Evolutionary conservation across 2,113 vertebrate species (phyloP).

Genomic region (Takifugu bimaculatus): DNA sequence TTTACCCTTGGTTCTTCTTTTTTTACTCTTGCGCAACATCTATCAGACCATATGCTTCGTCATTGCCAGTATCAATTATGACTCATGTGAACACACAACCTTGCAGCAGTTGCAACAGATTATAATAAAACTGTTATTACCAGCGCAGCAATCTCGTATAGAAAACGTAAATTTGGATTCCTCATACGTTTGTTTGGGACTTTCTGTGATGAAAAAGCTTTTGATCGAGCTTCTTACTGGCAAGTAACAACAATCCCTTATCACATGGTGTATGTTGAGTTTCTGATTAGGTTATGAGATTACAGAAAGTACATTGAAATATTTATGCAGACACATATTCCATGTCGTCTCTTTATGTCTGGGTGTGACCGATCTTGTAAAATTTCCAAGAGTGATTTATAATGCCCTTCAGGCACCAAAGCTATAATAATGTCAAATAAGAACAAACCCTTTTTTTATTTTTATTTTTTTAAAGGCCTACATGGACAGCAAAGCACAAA

Average conservation of each 20-base stretch:
- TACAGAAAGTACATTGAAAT: not conserved
- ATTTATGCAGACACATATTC: not conserved
- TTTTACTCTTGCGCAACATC: conserved; percentile 33
- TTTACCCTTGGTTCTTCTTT: conserved; percentile 1
- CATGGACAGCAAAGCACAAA: conserved; percentile 9
- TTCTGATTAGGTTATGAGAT: not conserved
- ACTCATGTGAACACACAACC: conserved; percentile 42
- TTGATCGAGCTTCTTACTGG: too few species aligned
- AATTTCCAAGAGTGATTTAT: conserved; percentile 11
- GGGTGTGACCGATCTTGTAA: conserved; percentile 13
- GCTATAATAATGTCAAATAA: too few species aligned
- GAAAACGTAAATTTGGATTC: not conserved
- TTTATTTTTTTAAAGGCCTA: not conserved
- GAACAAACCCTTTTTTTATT: too few species aligned
- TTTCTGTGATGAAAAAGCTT: not conserved
- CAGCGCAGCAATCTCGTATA: not conserved
- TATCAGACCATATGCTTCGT: conserved; percentile 7
- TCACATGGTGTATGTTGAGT: too few species aligned
- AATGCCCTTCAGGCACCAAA: not conserved
- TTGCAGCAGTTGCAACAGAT: conserved; percentile 4
- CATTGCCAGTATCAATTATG: conserved; percentile 47
- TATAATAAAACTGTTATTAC: not conserved
- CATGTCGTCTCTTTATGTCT: conserved; percentile 4
- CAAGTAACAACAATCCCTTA: too few species aligned
- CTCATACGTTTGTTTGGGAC: not conserved